phyloP scores from a whole-genome alignment of 2,888 invertebrate species.

The Nemapogon koenigi region DNA sequence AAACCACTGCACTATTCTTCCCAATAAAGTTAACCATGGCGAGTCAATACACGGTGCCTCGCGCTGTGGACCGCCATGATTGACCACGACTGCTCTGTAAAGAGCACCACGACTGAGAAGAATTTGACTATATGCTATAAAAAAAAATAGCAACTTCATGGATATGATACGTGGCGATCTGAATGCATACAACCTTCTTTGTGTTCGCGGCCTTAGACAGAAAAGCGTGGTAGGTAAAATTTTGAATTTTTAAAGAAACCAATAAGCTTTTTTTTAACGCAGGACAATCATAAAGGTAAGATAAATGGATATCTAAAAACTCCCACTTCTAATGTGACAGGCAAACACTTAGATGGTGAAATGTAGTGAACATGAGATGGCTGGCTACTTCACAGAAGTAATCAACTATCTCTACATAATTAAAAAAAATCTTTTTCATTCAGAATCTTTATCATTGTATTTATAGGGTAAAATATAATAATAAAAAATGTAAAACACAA shows the following conservation, averaged over 20 bases:
- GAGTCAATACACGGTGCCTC: no score
- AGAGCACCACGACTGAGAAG: no score
- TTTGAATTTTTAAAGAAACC: constrained; percentile 30
- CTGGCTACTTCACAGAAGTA: neutral
- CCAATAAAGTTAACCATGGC: no score
- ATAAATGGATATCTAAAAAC: constrained; percentile 23
- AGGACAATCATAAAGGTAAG: constrained; percentile 37
- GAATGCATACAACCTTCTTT: no score
- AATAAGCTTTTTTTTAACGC: constrained; percentile 25
- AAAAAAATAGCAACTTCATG: no score
- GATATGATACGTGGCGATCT: no score
- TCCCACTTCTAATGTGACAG: constrained; percentile 36
- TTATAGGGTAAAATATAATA: neutral
- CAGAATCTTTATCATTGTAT: neutral
- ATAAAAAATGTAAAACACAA: neutral
- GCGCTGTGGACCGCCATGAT: no score
- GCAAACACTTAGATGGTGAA: constrained; percentile 16
- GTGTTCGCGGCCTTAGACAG: no score
- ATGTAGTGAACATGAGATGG: neutral
- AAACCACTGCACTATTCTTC: no score
- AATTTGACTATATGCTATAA: no score
- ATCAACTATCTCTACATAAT: neutral
- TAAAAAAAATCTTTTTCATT: neutral
- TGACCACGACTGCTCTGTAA: no score
- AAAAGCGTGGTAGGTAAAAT: no score